Evolutionary conservation across 2,113 vertebrate genomes (phyloP).

Genomic region (Pungitius pungitius): DNA sequence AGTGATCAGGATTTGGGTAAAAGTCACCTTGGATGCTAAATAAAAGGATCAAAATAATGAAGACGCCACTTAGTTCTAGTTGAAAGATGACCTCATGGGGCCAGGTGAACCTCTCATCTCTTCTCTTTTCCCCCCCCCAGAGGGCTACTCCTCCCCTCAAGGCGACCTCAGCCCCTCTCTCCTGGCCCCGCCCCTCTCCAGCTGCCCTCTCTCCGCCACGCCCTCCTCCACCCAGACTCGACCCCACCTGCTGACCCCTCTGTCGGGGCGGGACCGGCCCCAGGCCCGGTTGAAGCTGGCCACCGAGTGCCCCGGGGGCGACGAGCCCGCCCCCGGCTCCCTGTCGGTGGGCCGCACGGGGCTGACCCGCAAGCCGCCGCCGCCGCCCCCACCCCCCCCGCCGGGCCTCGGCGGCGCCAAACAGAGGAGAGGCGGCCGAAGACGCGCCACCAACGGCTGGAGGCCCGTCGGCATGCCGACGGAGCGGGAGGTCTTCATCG

Average conservation of each 20-base stretch:
- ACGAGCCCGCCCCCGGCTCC: constrained; percentile 87
- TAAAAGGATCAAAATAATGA: background rate
- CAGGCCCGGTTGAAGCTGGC: constrained; percentile 79
- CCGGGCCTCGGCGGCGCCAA: constrained; percentile 80
- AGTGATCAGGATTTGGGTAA: too few species aligned
- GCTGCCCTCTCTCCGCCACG: constrained; percentile 89
- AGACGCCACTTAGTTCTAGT: background rate
- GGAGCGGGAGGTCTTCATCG: constrained; percentile 93
- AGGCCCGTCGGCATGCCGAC: constrained; percentile 87
- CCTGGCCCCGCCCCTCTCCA: constrained; percentile 88
- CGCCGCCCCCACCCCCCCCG: constrained; percentile 48
- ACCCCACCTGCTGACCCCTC: constrained; percentile 87
- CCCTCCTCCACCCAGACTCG: constrained; percentile 89
- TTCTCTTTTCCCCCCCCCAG: constrained; percentile 51
- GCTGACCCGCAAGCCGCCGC: constrained; percentile 81
- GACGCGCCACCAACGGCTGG: constrained; percentile 95
- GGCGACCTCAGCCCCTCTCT: constrained; percentile 90
- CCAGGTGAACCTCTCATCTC: background rate
- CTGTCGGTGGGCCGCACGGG: constrained; percentile 82
- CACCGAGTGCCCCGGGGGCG: constrained; percentile 87
- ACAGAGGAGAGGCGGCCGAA: constrained; percentile 84
- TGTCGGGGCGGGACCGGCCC: constrained; percentile 82
- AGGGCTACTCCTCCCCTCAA: constrained; percentile 84
- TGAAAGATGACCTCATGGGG: background rate
- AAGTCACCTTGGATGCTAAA: too few species aligned